Evolutionary conservation across 2,888 invertebrate genomes (phyloP).

Genomic region (Stenolophus ochropezus): DNA sequence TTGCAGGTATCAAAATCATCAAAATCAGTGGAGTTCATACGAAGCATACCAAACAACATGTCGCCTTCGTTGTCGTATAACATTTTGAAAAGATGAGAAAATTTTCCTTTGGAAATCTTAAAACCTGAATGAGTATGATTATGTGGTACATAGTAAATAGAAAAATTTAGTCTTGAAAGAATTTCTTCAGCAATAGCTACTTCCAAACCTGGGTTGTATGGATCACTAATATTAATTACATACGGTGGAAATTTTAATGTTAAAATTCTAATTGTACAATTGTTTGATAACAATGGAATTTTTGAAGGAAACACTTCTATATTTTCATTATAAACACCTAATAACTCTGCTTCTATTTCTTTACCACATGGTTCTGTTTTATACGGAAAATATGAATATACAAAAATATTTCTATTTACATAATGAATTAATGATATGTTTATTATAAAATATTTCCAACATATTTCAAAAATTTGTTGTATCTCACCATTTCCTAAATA

Average conservation of each 20-base stretch:
- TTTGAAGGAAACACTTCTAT: slow-evolving; percentile 39
- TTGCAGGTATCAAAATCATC: slow-evolving; percentile 76
- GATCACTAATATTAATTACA: slow-evolving; percentile 61
- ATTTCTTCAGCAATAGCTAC: slow-evolving; percentile 62
- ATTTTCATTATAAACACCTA: slow-evolving; percentile 30
- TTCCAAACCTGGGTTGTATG: slow-evolving; percentile 64
- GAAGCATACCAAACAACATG: slow-evolving; percentile 77
- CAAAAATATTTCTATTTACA: neutral
- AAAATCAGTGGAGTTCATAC: slow-evolving; percentile 76
- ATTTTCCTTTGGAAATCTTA: slow-evolving; percentile 71
- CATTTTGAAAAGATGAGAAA: slow-evolving; percentile 74
- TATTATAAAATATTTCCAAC: slow-evolving; percentile 24
- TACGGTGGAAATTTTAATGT: slow-evolving; percentile 62
- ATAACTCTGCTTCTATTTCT: neutral
- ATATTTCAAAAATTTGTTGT: slow-evolving; percentile 24
- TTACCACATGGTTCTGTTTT: slow-evolving; percentile 30
- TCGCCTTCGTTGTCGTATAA: slow-evolving; percentile 72
- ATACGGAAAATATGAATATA: slow-evolving; percentile 54
- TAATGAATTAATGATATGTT: slow-evolving; percentile 31
- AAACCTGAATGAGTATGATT: slow-evolving; percentile 71
- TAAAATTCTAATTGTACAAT: slow-evolving; percentile 61
- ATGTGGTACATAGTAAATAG: slow-evolving; percentile 58
- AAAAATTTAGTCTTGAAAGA: slow-evolving; percentile 61
- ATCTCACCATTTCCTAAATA: slow-evolving; percentile 5
- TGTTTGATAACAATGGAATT: slow-evolving; percentile 48